Percentiles rank a stretch among this genome's conserved stretches.
These are phyloP conservation scores for Pharmacophagus antenor DNA, from an alignment of 2,888 invertebrate genomes.

Conservation along the genomic window DNA sequence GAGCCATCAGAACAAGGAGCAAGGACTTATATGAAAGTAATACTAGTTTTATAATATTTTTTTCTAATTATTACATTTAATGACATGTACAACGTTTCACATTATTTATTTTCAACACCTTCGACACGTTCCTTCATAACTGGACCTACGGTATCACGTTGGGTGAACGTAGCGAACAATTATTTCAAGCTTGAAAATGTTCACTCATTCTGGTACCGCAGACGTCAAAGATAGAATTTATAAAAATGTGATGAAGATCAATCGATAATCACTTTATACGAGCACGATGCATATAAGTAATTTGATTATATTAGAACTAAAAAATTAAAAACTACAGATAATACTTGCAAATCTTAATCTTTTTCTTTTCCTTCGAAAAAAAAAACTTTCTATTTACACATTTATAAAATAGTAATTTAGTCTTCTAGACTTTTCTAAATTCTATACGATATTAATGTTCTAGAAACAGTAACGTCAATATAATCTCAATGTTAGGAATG, in stretches of 20 bases:
- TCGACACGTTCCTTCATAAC: not conserved
- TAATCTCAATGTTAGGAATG: constrained; percentile 7
- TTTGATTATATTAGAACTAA: constrained; percentile 8
- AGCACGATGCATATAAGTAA: constrained; percentile 1
- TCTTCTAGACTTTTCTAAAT: constrained; percentile 31
- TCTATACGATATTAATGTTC: constrained; percentile 28
- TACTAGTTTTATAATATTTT: constrained; percentile 37
- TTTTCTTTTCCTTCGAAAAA: constrained; percentile 2
- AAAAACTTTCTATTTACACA: constrained; percentile 25
- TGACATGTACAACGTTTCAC: constrained; percentile 16
- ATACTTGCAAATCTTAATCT: constrained; percentile 2
- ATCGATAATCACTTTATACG: constrained; percentile 6
- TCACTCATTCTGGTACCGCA: constrained; percentile 21
- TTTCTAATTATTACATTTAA: constrained; percentile 12
- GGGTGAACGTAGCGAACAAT: not conserved
- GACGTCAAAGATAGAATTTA: not conserved
- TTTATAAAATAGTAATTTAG: constrained; percentile 26
- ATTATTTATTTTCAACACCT: not conserved
- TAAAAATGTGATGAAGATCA: constrained; percentile 15
- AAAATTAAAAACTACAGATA: constrained; percentile 7
- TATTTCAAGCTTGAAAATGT: constrained; percentile 7
- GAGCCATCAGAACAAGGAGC: constrained; percentile 54
- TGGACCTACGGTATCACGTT: constrained; percentile 10
- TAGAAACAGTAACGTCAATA: constrained; percentile 27
- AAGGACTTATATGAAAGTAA: constrained; percentile 56